A percentile compares a stretch with the other conserved stretches of the same genome.
Conservation (phyloP, 2,797 vertebrate genomes). For the Lacerta bilineata region DNA sequence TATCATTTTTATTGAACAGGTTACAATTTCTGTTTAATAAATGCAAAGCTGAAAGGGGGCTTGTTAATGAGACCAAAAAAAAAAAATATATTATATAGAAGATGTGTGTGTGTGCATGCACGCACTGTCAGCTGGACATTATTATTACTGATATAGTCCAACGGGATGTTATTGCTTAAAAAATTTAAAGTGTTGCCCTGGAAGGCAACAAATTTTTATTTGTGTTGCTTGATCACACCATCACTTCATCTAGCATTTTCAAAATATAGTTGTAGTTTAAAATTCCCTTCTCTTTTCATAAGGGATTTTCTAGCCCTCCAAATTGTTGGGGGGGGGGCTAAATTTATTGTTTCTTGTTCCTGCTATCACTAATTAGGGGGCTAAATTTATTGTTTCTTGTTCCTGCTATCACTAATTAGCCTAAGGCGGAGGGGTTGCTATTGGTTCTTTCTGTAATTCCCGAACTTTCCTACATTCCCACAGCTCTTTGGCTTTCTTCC, state of each 20-base stretch:
- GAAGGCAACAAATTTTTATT: neutral
- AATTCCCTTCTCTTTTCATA: neutral
- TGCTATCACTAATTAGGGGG: too few species aligned
- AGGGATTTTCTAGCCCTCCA: neutral
- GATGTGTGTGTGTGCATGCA: too few species aligned
- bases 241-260: too few species aligned
- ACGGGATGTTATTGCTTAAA: neutral
- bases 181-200: neutral
- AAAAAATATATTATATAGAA: too few species aligned
- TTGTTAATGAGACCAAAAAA: neutral
- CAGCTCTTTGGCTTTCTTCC: neutral
- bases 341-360: too few species aligned
- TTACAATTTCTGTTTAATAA: slow-evolving; percentile 20
- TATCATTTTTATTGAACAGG: neutral
- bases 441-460: neutral
- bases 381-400: neutral
- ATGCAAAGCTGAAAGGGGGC: slow-evolving; percentile 29
- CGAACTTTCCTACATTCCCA: neutral
- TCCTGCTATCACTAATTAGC: neutral
- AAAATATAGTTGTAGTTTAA: neutral
- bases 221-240: neutral
- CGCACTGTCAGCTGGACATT: neutral
- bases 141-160: neutral
- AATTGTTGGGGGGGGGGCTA: neutral
- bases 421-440: neutral